Base-by-base conservation (phyloP, 2,888 invertebrate species). In the Cerastis leucographa region DNA sequence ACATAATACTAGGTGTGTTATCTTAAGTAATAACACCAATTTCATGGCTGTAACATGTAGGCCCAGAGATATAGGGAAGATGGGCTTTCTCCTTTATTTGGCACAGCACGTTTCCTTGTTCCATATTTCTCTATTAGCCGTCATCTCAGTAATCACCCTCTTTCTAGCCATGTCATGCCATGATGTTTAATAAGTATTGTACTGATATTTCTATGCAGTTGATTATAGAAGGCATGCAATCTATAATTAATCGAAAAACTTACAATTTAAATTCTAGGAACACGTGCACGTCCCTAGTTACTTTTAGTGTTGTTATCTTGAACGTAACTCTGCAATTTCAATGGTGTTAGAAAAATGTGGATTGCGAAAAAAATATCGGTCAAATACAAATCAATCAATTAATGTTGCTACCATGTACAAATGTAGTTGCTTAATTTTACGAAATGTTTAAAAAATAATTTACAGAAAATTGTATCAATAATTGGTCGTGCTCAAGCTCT, bases 341-440 rank as follows among this genome's bases (percentile, higher is more conserved):
- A 78, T 64, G 64, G 67, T 66, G 66, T 42, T 72, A 71, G 19
- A 59, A 75, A 72, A 70, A 67, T 49, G 62, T 65, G 42, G 56
- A 56, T 69, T 70, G 59, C 17, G n/a, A 29, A 68, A 77, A 59
- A 78, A 76, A 78, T 62, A 72, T 59, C 62, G 74, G 83, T 80
- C 85, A 85, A 83, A 80, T 78, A 76, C 76, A 78, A 61, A 46
- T 61, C 51, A 25, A 62, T 49, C n/a, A 67, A 61, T 51, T 19
- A 54, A 69, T 51, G 44, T 65, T 46, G 25, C 19, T 14, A 2
- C 46, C 19, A 8, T 54, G 35, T n/a, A 14, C 49, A 29, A 56
- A 66, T 54, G 4, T 71, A 22, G 44, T 78, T 70, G 65, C 70
- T 51, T 59, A 67, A 71, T 25, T 71, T 54, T 8, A 29, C 22